Evolutionary conservation across 2,888 invertebrate genomes (phyloP), one percentile per base, ranked within the genome.

Genomic region (Orthosia gracilis): DNA sequence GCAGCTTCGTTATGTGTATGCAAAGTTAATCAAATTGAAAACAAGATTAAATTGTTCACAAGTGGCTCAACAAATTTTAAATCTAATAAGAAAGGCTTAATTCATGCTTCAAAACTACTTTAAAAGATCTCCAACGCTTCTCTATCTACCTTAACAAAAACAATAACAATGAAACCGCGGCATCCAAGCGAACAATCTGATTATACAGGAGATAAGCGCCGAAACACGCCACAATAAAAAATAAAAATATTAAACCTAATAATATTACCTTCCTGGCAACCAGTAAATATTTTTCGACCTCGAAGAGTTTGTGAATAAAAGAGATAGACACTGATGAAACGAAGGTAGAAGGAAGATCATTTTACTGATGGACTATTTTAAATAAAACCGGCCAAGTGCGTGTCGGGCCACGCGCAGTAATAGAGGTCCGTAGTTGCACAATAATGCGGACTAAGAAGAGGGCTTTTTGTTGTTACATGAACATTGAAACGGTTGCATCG

Each of bases 191-290:
- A 21, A 69, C 58, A 73, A 82, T 82, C 69, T 78, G 71, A 85
- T 85, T 79, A 85, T 40, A 52, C 50, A 50, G 54, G 47, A 64
- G 63, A 76, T 73, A 71, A 83, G 47, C 76, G n/a, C 12, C 13
- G 18, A 21, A 55, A 76, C 52, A 23, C 13, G 50, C 7, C 54
- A 23, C 50, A 64, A 59, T 52, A 69, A 72, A 72, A 73, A 72
- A 65, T 58, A 40, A 40, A 31, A 12, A 7, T 21, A 58, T 40
- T 76, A 57, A 67, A 83, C 61, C 68, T 73, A 65, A 76, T 70
- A 73, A 76, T 69, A 76, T 80, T 72, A 71, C 57, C 49, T 59
- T 58, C 17, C 17, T 31, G 52, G 23, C 52, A 58, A 50, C 4
- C 21, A 59, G 70, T 67, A 69, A 80, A 80, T 80, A 69, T 72